phyloP scores from a whole-genome alignment of 37 sponge, comb jelly and placozoan genomes.

The Oscarella lobularis region DNA sequence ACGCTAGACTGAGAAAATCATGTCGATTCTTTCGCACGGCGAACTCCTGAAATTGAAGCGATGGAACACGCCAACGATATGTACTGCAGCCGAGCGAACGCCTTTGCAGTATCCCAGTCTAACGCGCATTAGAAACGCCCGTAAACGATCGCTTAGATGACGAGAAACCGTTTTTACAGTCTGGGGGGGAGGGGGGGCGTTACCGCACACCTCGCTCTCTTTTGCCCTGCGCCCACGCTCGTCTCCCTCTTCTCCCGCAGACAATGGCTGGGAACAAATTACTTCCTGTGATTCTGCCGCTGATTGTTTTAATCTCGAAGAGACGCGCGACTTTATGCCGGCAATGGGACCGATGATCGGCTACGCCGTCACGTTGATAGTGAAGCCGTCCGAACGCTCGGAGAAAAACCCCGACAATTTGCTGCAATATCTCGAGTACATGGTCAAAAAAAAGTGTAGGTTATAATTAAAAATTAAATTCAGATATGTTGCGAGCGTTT shows the following conservation, averaged over 20 bases:
- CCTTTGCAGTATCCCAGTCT: too few species aligned
- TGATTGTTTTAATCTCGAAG: background rate
- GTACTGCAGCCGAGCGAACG: too few species aligned
- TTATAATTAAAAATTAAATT: too few species aligned
- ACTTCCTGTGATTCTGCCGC: background rate
- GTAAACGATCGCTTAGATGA: too few species aligned
- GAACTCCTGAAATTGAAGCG: background rate
- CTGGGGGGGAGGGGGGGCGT: too few species aligned
- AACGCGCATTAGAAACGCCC: too few species aligned
- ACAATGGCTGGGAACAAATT: background rate
- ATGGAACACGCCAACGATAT: slow-evolving; percentile 1
- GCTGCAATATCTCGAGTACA: slow-evolving; percentile 8
- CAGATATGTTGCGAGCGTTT: slow-evolving; percentile 19
- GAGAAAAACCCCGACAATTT: slow-evolving; percentile 19
- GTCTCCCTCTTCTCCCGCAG: too few species aligned
- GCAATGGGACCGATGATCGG: background rate
- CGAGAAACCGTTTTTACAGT: too few species aligned
- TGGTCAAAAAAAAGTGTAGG: background rate
- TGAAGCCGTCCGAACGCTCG: slow-evolving; percentile 22
- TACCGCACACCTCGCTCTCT: too few species aligned
- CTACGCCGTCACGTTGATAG: background rate
- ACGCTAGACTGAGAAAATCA: too few species aligned
- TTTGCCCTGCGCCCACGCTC: too few species aligned
- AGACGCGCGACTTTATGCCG: slow-evolving; percentile 1
- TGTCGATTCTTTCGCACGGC: too few species aligned